These are phyloP conservation scores for Maniola hyperantus DNA, from an alignment of 2,888 invertebrate genomes.

Conservation along the genomic window DNA sequence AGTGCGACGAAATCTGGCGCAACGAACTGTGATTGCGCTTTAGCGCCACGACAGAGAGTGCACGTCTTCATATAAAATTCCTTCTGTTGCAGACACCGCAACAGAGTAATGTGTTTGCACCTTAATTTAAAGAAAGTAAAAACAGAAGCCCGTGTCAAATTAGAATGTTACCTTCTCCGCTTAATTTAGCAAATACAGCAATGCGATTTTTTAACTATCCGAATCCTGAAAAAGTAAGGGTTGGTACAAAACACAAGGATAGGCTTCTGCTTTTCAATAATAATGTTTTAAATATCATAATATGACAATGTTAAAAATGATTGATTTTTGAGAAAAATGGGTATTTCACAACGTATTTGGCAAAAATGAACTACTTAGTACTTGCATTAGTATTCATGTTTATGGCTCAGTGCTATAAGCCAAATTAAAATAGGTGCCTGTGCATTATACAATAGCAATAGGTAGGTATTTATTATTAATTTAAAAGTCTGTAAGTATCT, in stretches of 20 bases:
- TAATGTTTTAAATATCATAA: not conserved
- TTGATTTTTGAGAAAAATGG: not conserved
- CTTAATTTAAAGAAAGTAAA: not conserved
- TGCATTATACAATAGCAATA: too few relatives aligned
- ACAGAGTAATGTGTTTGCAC: not conserved
- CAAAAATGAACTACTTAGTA: too few relatives aligned
- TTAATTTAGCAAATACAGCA: constrained; percentile 69
- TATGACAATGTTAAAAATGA: too few relatives aligned
- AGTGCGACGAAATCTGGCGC: too few relatives aligned
- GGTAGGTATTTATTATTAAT: too few relatives aligned
- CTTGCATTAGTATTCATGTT: too few relatives aligned
- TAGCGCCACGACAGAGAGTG: too few relatives aligned
- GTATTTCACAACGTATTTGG: constrained; percentile 11
- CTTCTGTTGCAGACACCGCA: not conserved
- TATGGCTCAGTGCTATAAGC: too few relatives aligned
- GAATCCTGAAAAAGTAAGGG: constrained; percentile 61
- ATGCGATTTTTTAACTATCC: constrained; percentile 75
- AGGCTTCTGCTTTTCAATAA: constrained; percentile 21
- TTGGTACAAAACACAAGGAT: not conserved
- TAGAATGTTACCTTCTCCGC: constrained; percentile 49
- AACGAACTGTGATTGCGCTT: too few relatives aligned
- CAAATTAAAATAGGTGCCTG: not conserved
- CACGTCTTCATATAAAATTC: too few relatives aligned
- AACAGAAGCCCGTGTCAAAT: constrained; percentile 19
- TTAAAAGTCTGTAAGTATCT: too few relatives aligned